These are phyloP conservation scores for Spondyliosoma cantharus DNA, from an alignment of 2,797 vertebrate genomes.

Conservation along the genomic window DNA sequence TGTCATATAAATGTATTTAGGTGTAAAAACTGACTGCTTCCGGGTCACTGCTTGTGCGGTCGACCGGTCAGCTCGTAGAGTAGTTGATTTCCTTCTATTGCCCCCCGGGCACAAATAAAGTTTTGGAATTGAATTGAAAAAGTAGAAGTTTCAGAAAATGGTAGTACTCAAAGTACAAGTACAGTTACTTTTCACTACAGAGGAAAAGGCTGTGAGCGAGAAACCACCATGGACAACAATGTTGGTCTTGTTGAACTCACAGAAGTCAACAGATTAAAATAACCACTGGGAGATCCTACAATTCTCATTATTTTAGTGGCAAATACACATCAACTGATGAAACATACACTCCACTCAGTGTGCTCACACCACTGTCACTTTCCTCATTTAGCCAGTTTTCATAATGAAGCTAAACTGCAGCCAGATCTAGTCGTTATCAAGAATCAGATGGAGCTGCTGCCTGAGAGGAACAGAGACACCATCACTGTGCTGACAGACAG, in stretches of 20 bases:
- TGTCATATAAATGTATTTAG: no score
- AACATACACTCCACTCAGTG: neutral
- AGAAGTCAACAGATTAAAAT: neutral
- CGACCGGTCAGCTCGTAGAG: no score
- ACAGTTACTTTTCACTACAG: no score
- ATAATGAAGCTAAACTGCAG: slow-evolving; percentile 11
- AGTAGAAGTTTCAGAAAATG: no score
- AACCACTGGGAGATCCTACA: neutral
- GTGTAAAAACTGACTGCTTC: no score
- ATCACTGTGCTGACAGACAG: slow-evolving; percentile 20
- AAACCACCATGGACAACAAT: neutral
- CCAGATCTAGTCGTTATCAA: slow-evolving; percentile 18
- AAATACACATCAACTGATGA: neutral
- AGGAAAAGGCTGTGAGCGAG: neutral
- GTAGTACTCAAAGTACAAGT: no score
- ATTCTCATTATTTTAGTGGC: neutral
- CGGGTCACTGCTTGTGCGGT: no score
- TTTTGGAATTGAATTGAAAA: no score
- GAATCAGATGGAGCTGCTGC: slow-evolving; percentile 9
- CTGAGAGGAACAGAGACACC: neutral
- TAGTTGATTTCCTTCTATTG: no score
- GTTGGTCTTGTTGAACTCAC: neutral
- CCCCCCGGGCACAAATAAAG: no score
- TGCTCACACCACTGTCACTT: neutral
- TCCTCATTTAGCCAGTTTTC: neutral